Evolutionary conservation across 2,888 invertebrate genomes (phyloP).

Genomic region (Eledona agricola): DNA sequence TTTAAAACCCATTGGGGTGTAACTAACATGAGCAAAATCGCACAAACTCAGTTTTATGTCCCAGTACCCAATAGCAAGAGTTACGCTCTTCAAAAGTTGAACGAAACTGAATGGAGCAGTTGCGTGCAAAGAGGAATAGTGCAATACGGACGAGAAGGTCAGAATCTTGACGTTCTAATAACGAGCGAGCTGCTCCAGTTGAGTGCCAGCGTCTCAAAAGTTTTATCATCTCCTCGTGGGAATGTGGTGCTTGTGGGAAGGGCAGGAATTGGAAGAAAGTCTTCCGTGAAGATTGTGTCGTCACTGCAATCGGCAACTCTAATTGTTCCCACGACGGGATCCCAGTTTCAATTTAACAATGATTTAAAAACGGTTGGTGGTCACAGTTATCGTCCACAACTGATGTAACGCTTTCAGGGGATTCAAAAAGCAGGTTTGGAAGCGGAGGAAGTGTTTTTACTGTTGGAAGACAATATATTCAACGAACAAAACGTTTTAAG

Average conservation of each 20-base stretch:
- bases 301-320: slow-evolving; percentile 75
- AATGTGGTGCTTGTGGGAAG: slow-evolving; percentile 77
- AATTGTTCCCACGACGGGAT: slow-evolving; percentile 56
- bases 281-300: slow-evolving; percentile 78
- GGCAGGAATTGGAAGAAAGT: slow-evolving; percentile 82
- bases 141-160: slow-evolving; percentile 71
- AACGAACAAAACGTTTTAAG: slow-evolving; percentile 74
- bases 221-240: slow-evolving; percentile 69
- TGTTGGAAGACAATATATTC: slow-evolving; percentile 86
- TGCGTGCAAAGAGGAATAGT: slow-evolving; percentile 71
- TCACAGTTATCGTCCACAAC: too few relatives aligned
- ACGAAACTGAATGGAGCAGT: slow-evolving; percentile 70
- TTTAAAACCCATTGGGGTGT: slow-evolving; percentile 60
- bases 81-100: slow-evolving; percentile 47
- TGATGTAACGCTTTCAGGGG: slow-evolving; percentile 62
- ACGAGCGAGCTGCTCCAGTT: slow-evolving; percentile 74
- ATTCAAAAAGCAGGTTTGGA: slow-evolving; percentile 83
- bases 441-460: slow-evolving; percentile 76
- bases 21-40: slow-evolving; percentile 43
- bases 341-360: slow-evolving; percentile 71
- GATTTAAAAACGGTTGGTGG: slow-evolving; percentile 77
- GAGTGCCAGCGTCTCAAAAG: slow-evolving; percentile 71
- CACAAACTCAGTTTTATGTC: slow-evolving; percentile 50
- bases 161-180: slow-evolving; percentile 69
- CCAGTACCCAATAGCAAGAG: slow-evolving; percentile 44